phyloP scores from a whole-genome alignment of 1,140 invertebrate genomes.

The Heterodera carotae region DNA sequence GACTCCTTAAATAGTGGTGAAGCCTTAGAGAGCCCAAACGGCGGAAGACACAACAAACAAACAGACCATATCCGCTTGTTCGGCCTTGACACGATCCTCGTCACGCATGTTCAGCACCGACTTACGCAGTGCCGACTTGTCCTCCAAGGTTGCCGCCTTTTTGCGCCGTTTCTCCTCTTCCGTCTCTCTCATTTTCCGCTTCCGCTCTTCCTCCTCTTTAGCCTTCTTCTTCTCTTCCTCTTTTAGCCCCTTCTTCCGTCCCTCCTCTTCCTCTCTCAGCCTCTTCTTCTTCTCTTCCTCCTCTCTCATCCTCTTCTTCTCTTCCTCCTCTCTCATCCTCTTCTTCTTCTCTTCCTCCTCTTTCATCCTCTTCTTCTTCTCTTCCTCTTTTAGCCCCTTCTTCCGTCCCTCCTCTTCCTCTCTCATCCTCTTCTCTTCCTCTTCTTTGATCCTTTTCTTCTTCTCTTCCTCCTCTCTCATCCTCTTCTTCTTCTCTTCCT shows the following conservation, averaged over 20 bases:
- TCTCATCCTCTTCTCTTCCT: background rate
- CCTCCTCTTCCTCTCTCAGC: background rate
- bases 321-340: conserved; percentile 36
- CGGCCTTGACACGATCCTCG: conserved; percentile 46
- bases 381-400: background rate
- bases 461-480: background rate
- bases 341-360: conserved; percentile 14
- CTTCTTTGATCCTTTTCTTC: background rate
- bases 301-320: too few relatives aligned
- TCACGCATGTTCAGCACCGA: conserved; percentile 56
- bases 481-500: conserved; percentile 9
- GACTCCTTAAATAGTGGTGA: conserved; percentile 50
- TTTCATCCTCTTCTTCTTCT: background rate
- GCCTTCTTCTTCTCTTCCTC: conserved; percentile 37
- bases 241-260: background rate
- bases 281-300: conserved; percentile 49
- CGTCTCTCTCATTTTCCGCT: conserved; percentile 30
- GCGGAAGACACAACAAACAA: background rate
- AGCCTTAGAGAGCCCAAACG: conserved; percentile 13
- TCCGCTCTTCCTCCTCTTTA: conserved; percentile 38
- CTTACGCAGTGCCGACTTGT: conserved; percentile 55
- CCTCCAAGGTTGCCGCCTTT: conserved; percentile 38
- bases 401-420: background rate
- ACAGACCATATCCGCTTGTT: conserved; percentile 55
- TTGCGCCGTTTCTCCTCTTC: background rate